phyloP scores from a whole-genome alignment of 2,888 invertebrate genomes.

The Apamea epomidion region DNA sequence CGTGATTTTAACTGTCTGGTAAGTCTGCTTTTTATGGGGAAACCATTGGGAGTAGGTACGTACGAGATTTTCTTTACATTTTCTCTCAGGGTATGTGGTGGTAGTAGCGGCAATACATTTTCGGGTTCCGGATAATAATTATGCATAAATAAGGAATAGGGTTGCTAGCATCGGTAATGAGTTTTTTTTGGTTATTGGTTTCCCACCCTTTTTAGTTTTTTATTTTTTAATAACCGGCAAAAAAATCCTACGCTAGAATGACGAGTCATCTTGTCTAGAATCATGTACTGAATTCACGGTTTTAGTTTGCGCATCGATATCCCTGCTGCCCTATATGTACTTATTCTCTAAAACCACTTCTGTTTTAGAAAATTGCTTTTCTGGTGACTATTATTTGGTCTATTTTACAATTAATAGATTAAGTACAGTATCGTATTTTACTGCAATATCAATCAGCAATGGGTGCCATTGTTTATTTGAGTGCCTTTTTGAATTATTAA shows the following conservation, averaged over 20 bases:
- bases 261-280: no score
- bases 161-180: conserved; percentile 34
- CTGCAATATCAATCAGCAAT: background rate
- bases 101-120: background rate
- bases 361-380: background rate
- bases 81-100: background rate
- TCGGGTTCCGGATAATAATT: conserved; percentile 33
- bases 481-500: background rate
- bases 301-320: no score
- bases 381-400: background rate
- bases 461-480: background rate
- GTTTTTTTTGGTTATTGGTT: background rate
- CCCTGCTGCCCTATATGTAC: background rate
- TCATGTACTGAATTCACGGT: no score
- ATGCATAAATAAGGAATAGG: conserved; percentile 45
- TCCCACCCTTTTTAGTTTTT: no score
- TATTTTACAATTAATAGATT: background rate
- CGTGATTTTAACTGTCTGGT: conserved; percentile 15
- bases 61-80: conserved; percentile 12
- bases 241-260: no score
- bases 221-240: no score
- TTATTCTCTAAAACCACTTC: no score
- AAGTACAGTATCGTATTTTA: background rate
- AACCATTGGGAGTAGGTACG: background rate
- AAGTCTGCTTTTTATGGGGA: background rate